Base-by-base conservation (phyloP, 1,140 invertebrate genomes). In the Penaeus chinensis region DNA sequence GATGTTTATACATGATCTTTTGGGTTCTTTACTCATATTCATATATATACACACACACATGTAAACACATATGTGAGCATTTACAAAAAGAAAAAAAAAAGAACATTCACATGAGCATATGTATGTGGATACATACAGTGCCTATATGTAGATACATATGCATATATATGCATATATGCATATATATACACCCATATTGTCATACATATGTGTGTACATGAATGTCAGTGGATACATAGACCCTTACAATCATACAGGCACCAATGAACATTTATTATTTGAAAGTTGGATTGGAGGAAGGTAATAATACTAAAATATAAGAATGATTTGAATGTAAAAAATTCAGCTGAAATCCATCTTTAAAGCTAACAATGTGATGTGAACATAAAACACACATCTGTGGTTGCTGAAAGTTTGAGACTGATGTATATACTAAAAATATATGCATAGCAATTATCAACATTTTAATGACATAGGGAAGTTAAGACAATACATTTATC, bases 111-210 rank as follows among this genome's bases (percentile, higher is more conserved):
- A 42, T 42, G 37, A 42, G 37, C 24, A 24, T 84, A 63, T 69
- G 65, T 27, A 37, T 65, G 69, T 84, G n/a, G 20, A n/a, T 47
- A 84, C 69, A 74, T 74, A 74, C 22, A 74, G 22, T 74, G 37
- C 22, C 16, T 74, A 19, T 74, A 74, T 74, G 22, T 74, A n/a
- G 16, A 74, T 47, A 54, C 16, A 13, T 54, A 54, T 54, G n/a
- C 18, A 74, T 24, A 74, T 74, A 74, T 74, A 74, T 74, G 22
- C 22, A 4, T 74, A 74, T 74, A 74, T 74, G 22, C 22, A 74
- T 74, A 3, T 74, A 54, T 54, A 54, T 54, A 54, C 16, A 47
- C 10, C 10, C 16, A 54, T 54, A 54, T 54, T 2, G 10, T 54
- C 16, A 54, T 54, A 54, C 16, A 54, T 16, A 13, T 54, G 16